Evolutionary conservation across 2,113 vertebrate species (phyloP).

Genomic region (Tichodroma muraria): DNA sequence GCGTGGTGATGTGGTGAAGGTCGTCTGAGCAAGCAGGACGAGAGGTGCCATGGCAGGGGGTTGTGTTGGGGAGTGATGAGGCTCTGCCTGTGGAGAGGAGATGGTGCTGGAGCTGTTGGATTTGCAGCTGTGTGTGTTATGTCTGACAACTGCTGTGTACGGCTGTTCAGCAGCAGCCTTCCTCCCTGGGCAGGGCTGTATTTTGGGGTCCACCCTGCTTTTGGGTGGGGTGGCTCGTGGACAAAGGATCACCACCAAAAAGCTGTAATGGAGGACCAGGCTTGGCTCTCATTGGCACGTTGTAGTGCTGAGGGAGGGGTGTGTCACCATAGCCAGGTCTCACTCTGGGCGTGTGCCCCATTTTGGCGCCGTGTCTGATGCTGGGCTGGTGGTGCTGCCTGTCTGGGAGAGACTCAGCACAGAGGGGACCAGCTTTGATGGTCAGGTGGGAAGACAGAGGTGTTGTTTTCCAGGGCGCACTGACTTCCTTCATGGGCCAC

Average conservation of each 20-base stretch:
- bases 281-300: background rate
- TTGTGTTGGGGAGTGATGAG: fast-evolving
- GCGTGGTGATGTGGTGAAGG: background rate
- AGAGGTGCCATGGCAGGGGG: background rate
- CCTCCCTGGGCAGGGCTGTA: background rate
- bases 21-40: fast-evolving
- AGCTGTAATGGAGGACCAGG: background rate
- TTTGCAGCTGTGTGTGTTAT: background rate
- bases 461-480: fast-evolving
- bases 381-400: background rate
- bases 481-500: background rate
- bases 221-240: background rate
- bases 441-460: background rate
- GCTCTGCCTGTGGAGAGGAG: background rate
- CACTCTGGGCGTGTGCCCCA: fast-evolving
- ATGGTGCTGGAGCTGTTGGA: background rate
- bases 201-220: background rate
- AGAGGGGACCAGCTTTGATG: background rate
- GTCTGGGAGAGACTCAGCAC: background rate
- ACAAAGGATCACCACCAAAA: background rate
- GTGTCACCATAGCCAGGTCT: fast-evolving
- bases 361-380: background rate
- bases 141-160: fast-evolving
- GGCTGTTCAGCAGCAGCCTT: background rate
- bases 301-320: background rate